phyloP scores from a whole-genome alignment of 1,140 invertebrate species.

The Oryctes rhinoceros region DNA sequence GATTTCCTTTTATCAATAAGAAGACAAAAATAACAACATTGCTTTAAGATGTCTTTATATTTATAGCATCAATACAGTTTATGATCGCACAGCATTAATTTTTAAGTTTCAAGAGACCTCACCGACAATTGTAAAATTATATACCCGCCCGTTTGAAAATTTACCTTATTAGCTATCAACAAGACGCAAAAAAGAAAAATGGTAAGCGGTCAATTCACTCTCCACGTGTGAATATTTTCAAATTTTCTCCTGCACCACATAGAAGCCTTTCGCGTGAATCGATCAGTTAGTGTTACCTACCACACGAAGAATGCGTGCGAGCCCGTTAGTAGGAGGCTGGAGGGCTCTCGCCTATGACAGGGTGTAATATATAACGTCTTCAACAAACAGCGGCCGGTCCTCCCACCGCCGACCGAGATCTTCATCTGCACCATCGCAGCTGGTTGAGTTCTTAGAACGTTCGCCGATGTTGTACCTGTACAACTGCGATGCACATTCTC shows the following conservation, averaged over 20 bases:
- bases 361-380: constrained; percentile 56
- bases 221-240: constrained; percentile 34
- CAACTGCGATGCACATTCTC: constrained; percentile 23
- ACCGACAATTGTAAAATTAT: too few species aligned
- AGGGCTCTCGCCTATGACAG: constrained; percentile 53
- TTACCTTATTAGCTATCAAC: neutral
- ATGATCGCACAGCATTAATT: too few species aligned
- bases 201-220: constrained; percentile 4
- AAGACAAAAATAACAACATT: too few species aligned
- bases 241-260: constrained; percentile 27
- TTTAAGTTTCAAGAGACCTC: too few species aligned
- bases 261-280: constrained; percentile 35
- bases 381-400: constrained; percentile 54
- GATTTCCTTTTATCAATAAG: too few species aligned
- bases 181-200: neutral
- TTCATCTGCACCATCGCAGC: constrained; percentile 53
- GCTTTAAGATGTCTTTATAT: too few species aligned
- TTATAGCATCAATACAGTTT: too few species aligned
- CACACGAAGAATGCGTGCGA: constrained; percentile 51
- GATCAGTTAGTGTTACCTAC: constrained; percentile 48
- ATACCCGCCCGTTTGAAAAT: neutral
- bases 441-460: constrained; percentile 53
- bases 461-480: constrained; percentile 20
- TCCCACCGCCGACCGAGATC: constrained; percentile 52
- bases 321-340: constrained; percentile 51